Conservation (phyloP, 2,113 vertebrate species). For the Phalacrocorax carbo region DNA sequence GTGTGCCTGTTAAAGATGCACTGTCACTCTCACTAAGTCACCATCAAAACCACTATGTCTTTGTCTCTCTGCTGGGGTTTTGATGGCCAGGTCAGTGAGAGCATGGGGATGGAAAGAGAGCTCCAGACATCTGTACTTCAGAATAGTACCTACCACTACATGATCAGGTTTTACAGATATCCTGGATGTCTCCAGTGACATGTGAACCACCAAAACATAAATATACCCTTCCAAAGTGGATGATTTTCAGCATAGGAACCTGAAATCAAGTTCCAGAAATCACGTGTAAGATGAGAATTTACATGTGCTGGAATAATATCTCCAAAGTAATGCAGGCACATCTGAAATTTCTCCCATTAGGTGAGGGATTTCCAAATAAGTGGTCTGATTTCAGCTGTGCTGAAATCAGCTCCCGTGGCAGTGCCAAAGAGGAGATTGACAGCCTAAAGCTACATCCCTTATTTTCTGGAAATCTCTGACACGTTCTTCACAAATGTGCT, state of each 20-base stretch:
- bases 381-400: neutral
- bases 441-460: neutral
- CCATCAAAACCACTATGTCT: neutral
- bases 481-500: neutral
- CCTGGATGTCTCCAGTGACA: neutral
- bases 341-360: neutral
- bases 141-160: neutral
- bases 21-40: neutral
- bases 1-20: neutral
- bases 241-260: neutral
- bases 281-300: neutral
- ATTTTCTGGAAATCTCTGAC: slow-evolving; percentile 15
- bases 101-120: neutral
- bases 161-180: neutral
- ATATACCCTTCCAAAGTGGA: neutral
- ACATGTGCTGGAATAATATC: neutral
- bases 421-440: neutral
- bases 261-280: neutral
- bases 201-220: neutral
- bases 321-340: neutral
- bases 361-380: neutral
- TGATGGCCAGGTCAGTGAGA: neutral
- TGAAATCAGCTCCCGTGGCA: neutral
- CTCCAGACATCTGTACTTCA: accelerated
- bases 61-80: neutral